Conservation (phyloP, 2,888 invertebrate species). For the Eupithecia subumbrata region DNA sequence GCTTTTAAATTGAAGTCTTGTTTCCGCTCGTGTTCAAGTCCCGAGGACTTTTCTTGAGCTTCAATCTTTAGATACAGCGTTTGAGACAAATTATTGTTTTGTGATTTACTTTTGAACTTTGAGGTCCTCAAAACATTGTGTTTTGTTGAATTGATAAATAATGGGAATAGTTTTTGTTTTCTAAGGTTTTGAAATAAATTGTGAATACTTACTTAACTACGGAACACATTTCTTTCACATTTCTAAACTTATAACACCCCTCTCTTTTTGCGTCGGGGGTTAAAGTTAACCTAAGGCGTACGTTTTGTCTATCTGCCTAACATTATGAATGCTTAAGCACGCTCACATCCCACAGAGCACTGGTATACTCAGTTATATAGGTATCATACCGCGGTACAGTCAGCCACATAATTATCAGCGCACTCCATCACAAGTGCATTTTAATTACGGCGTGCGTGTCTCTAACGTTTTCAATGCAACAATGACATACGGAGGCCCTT, state of each 20-base stretch:
- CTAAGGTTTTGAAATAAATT: background rate
- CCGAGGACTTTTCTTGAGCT: no score
- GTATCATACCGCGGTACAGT: background rate
- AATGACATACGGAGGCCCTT: conserved; percentile 29
- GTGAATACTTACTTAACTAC: no score
- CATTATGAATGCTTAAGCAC: background rate
- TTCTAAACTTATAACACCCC: no score
- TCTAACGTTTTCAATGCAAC: conserved; percentile 34
- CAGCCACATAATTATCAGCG: conserved; percentile 39
- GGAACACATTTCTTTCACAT: no score
- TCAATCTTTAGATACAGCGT: background rate
- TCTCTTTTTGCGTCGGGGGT: no score
- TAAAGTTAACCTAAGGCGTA: background rate
- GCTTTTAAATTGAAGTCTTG: conserved; percentile 17
- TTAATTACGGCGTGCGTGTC: no score
- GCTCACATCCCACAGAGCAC: background rate
- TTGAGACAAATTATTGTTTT: no score
- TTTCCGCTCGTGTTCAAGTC: conserved; percentile 10
- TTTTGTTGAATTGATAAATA: no score
- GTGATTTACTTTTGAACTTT: no score
- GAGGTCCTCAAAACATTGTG: no score
- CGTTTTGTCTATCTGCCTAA: background rate
- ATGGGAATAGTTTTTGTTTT: no score
- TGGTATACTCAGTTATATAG: background rate
- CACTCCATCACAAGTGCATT: conserved; percentile 42